A percentile compares a stretch with the other conserved stretches of the same genome.
Conservation (phyloP, 2,113 vertebrate species). For the Pteropus alecto region DNA sequence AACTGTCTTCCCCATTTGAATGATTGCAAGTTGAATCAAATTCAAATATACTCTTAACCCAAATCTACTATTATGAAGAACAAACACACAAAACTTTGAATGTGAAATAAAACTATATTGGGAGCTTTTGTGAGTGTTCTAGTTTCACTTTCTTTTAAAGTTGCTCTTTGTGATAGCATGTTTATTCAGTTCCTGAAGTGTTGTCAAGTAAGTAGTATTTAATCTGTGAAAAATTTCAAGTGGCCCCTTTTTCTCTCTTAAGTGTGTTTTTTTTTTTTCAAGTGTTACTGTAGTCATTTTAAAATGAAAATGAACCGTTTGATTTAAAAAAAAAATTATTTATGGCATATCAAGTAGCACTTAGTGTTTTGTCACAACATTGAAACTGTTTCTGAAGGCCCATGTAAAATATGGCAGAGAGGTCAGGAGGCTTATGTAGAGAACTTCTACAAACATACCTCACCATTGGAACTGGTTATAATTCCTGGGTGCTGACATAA, state of each 20-base stretch:
- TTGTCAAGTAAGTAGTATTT: conserved; percentile 61
- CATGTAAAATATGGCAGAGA: conserved; percentile 35
- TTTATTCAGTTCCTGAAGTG: conserved; percentile 53
- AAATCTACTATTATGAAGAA: conserved; percentile 51
- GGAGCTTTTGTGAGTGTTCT: conserved; percentile 21
- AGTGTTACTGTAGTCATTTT: conserved; percentile 33
- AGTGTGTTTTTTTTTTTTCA: background rate
- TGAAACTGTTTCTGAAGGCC: conserved; percentile 41
- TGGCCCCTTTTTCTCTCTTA: conserved; percentile 32
- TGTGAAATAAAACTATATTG: conserved; percentile 52
- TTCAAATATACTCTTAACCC: conserved; percentile 57
- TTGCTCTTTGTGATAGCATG: conserved; percentile 40
- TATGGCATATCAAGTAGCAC: conserved; percentile 56
- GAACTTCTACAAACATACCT: conserved; percentile 69
- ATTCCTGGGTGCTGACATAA: conserved; percentile 77
- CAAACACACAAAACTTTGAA: conserved; percentile 54
- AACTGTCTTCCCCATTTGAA: conserved; percentile 47
- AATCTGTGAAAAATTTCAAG: conserved; percentile 61
- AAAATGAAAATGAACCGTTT: conserved; percentile 48
- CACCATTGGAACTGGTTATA: conserved; percentile 69
- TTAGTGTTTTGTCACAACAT: conserved; percentile 56
- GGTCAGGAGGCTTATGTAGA: conserved; percentile 24
- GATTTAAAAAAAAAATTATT: conserved; percentile 68
- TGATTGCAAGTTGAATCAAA: conserved; percentile 60
- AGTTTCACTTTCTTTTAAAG: conserved; percentile 47